phyloP scores from a whole-genome alignment of 2,888 invertebrate species.

The Gortyna flavago region DNA sequence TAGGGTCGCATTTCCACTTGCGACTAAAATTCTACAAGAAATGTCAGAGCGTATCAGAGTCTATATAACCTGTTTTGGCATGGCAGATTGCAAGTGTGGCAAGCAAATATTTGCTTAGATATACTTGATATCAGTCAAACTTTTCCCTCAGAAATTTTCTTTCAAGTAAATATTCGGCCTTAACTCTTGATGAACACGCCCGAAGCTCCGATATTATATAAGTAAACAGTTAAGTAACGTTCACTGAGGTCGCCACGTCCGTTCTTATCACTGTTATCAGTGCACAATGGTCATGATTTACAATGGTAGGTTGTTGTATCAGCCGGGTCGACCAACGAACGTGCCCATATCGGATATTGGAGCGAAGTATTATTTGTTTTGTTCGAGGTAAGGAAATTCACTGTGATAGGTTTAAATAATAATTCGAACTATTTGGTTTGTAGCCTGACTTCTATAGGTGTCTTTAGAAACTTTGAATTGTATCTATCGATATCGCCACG shows the following conservation, averaged over 20 bases:
- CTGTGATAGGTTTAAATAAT: constrained; percentile 17
- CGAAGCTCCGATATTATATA: constrained; percentile 27
- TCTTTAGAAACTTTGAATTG: background rate
- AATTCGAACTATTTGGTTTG: background rate
- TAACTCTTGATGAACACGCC: constrained; percentile 9
- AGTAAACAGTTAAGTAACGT: constrained; percentile 44
- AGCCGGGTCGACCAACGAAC: constrained; percentile 64
- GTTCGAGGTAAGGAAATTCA: constrained; percentile 25
- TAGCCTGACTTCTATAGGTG: background rate
- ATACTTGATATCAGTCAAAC: no score
- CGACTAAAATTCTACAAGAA: background rate
- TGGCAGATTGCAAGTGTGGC: background rate
- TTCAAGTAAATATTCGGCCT: background rate
- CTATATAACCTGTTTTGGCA: background rate
- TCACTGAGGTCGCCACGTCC: constrained; percentile 59
- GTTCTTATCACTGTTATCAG: constrained; percentile 70
- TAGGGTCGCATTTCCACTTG: background rate
- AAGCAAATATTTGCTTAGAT: background rate
- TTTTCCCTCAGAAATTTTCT: background rate
- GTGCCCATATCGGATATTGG: constrained; percentile 22
- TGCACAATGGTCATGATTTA: constrained; percentile 65
- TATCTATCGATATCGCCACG: background rate
- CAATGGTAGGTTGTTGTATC: constrained; percentile 53
- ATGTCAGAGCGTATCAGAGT: background rate
- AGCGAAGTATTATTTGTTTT: constrained; percentile 29